Percentiles rank a stretch among this genome's conserved stretches.
phyloP scores from a whole-genome alignment of 2,888 invertebrate species.

The Scaptomyza polygonia region DNA sequence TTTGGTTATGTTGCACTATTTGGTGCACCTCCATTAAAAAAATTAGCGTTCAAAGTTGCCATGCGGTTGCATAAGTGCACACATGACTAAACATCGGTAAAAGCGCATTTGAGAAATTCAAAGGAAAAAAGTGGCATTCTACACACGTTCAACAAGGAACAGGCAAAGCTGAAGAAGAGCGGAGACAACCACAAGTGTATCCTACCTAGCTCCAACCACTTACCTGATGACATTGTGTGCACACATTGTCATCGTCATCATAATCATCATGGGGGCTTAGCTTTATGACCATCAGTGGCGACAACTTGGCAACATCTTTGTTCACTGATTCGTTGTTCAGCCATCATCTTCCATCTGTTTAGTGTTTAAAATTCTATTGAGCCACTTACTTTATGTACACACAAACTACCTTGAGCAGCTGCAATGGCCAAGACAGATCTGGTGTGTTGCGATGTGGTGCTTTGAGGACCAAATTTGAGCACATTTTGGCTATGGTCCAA shows the following conservation, averaged over 20 bases:
- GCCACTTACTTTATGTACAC: conserved; percentile 44
- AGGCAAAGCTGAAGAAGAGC: neutral
- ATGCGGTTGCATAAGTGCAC: conserved; percentile 42
- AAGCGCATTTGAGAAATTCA: conserved; percentile 12
- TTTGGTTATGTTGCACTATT: conserved; percentile 1
- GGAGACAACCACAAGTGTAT: conserved; percentile 14
- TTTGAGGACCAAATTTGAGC: conserved; percentile 3
- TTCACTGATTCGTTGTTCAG: conserved; percentile 2
- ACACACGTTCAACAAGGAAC: conserved; percentile 1
- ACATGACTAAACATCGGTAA: conserved; percentile 23
- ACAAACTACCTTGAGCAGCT: conserved; percentile 36
- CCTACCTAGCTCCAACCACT: conserved; percentile 1
- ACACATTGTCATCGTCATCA: conserved; percentile 38
- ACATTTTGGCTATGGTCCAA: conserved; percentile 12
- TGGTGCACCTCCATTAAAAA: conserved; percentile 14
- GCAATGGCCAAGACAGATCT: conserved; percentile 13
- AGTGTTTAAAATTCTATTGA: conserved; percentile 68
- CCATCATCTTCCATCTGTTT: too few relatives aligned
- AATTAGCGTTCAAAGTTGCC: conserved; percentile 50
- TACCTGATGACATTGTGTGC: conserved; percentile 29
- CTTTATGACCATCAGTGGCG: conserved; percentile 46
- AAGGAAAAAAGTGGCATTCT: conserved; percentile 37
- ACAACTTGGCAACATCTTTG: conserved; percentile 41
- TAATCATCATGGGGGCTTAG: conserved; percentile 29
- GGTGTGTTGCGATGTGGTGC: conserved; percentile 5